Percentiles rank a stretch among this genome's conserved stretches.
Evolutionary conservation across 1,140 invertebrate species (phyloP).

Genomic region (Aporrectodea caliginosa): DNA sequence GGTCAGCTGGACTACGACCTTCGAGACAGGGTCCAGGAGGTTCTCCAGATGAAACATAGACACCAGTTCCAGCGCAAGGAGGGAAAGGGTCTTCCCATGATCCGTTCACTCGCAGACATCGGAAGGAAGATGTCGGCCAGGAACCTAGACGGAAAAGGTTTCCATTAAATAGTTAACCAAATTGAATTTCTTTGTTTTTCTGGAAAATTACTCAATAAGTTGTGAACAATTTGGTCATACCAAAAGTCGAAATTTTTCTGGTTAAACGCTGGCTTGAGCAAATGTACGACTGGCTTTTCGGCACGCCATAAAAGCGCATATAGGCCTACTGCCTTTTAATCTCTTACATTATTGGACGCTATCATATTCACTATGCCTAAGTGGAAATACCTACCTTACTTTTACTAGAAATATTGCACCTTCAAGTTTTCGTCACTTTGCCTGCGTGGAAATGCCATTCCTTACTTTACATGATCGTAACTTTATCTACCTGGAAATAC

Average conservation of each 20-base stretch:
- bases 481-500: not conserved
- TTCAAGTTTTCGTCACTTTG: not conserved
- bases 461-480: not conserved
- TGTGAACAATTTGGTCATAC: not conserved
- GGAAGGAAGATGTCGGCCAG: constrained; percentile 85
- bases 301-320: not conserved
- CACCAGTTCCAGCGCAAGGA: constrained; percentile 72
- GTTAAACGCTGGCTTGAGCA: constrained; percentile 68
- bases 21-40: constrained; percentile 78
- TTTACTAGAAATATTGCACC: not conserved
- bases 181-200: not conserved
- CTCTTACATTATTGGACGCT: no score
- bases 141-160: constrained; percentile 26
- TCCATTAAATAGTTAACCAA: not conserved
- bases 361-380: not conserved
- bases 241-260: constrained; percentile 31
- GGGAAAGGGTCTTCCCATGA: constrained; percentile 73
- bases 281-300: not conserved
- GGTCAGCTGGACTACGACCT: constrained; percentile 70
- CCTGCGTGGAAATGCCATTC: not conserved
- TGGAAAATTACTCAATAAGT: constrained; percentile 3
- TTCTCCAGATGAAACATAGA: constrained; percentile 81
- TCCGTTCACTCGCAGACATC: constrained; percentile 93
- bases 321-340: no score
- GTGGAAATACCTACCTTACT: not conserved